Percentiles rank a stretch among this genome's conserved stretches.
These are phyloP conservation scores for Zhuqinia jingwanae DNA, from an alignment of 2,888 invertebrate species.

Conservation along the genomic window DNA sequence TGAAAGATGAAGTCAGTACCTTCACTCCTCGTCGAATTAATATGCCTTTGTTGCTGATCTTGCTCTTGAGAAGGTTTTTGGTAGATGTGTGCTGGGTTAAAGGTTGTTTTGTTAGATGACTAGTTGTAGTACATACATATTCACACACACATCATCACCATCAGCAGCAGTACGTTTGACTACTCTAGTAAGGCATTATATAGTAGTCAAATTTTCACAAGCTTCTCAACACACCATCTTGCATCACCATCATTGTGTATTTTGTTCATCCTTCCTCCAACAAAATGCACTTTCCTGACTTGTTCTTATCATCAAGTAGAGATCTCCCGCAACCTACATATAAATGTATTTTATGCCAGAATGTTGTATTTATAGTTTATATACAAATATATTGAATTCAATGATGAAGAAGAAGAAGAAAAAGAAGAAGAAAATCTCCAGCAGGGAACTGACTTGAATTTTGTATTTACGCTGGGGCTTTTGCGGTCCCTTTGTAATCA, in stretches of 20 bases:
- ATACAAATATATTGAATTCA: conserved; percentile 9
- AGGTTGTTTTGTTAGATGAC: neutral
- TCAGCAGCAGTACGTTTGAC: too few species aligned
- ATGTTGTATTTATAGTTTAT: conserved; percentile 5
- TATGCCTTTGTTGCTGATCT: neutral
- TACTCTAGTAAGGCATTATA: too few species aligned
- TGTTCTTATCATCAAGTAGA: neutral
- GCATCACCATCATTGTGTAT: neutral
- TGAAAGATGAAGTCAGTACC: conserved; percentile 39
- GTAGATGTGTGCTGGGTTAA: conserved; percentile 17
- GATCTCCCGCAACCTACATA: too few species aligned
- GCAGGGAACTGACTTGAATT: conserved; percentile 52
- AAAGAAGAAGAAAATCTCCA: conserved; percentile 25
- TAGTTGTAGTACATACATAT: neutral
- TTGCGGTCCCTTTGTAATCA: conserved; percentile 65
- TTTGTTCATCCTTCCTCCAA: neutral
- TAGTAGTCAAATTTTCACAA: conserved; percentile 16
- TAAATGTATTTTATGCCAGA: too few species aligned
- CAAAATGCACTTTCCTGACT: neutral
- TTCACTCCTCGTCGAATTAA: too few species aligned
- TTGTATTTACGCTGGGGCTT: conserved; percentile 61
- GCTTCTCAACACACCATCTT: neutral
- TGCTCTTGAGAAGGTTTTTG: neutral
- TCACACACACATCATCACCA: too few species aligned
- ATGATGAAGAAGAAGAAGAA: neutral